Evolutionary conservation across 2,113 vertebrate species (phyloP).

Genomic region (Ornithorhynchus anatinus): DNA sequence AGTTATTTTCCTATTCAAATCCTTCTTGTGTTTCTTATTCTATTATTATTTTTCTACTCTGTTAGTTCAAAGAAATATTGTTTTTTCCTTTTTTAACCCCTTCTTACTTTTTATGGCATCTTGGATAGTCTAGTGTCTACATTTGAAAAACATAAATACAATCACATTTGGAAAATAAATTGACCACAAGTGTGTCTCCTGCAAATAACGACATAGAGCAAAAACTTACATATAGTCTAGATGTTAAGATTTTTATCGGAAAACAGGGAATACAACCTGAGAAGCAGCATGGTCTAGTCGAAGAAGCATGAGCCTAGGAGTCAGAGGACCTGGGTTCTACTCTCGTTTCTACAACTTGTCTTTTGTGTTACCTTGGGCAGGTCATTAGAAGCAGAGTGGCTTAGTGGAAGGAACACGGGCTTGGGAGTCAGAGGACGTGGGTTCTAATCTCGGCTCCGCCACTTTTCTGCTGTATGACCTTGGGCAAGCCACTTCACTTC

Average conservation of each 20-base stretch:
- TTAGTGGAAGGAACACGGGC: too few species aligned
- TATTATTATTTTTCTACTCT: background rate
- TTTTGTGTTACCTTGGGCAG: too few species aligned
- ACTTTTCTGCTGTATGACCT: too few species aligned
- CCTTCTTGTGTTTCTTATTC: too few species aligned
- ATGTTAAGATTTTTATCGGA: background rate
- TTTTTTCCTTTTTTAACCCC: background rate
- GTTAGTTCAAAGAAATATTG: background rate
- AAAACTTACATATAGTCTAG: background rate
- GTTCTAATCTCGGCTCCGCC: too few species aligned
- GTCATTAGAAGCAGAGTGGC: too few species aligned
- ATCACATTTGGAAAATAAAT: background rate
- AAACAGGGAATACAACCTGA: background rate
- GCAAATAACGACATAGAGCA: slow-evolving; percentile 38
- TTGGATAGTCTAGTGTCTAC: slow-evolving; percentile 5
- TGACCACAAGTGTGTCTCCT: slow-evolving; percentile 11
- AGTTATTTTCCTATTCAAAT: too few species aligned
- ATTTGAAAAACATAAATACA: slow-evolving; percentile 33
- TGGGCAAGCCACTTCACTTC: too few species aligned
- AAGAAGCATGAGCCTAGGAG: too few species aligned
- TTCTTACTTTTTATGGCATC: background rate
- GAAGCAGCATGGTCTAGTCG: background rate
- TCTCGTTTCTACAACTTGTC: too few species aligned
- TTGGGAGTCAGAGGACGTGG: too few species aligned
- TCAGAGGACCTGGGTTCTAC: too few species aligned